Percentiles rank a stretch among this genome's conserved stretches.
Conservation (phyloP, 2,113 vertebrate genomes). For the Pseudopipra pipra region DNA sequence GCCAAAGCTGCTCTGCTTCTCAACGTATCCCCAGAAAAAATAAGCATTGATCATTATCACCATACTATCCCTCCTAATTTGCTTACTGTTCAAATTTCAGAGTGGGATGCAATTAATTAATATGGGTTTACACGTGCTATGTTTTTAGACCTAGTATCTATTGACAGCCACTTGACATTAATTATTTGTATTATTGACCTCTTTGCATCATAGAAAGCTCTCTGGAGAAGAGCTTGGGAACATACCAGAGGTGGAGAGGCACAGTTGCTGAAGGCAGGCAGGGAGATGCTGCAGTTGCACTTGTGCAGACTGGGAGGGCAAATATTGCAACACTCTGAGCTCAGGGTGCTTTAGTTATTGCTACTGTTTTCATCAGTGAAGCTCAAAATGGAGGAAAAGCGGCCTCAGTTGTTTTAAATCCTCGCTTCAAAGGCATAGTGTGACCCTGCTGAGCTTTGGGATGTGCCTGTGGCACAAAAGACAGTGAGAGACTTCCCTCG, state of each 20-base stretch:
- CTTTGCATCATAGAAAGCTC: background rate
- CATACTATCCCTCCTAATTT: background rate
- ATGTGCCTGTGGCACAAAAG: background rate
- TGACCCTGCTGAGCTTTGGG: background rate
- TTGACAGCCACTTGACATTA: constrained; percentile 3
- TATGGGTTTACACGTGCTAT: background rate
- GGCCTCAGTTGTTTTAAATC: background rate
- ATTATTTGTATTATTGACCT: constrained; percentile 1
- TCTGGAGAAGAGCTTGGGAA: background rate
- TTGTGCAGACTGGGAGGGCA: background rate
- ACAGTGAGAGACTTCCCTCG: accelerated
- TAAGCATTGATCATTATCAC: background rate
- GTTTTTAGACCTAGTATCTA: background rate
- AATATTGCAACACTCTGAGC: background rate
- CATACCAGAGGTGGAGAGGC: background rate
- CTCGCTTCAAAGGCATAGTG: background rate
- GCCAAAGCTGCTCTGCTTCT: background rate
- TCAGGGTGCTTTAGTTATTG: background rate
- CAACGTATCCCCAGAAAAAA: background rate
- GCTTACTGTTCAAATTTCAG: background rate
- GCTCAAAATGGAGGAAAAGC: background rate
- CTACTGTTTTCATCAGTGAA: background rate
- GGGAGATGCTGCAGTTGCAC: background rate
- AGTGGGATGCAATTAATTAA: background rate
- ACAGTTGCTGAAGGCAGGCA: background rate